Conservation (phyloP, 2,888 invertebrate genomes). For the Yponomeuta malinellus region DNA sequence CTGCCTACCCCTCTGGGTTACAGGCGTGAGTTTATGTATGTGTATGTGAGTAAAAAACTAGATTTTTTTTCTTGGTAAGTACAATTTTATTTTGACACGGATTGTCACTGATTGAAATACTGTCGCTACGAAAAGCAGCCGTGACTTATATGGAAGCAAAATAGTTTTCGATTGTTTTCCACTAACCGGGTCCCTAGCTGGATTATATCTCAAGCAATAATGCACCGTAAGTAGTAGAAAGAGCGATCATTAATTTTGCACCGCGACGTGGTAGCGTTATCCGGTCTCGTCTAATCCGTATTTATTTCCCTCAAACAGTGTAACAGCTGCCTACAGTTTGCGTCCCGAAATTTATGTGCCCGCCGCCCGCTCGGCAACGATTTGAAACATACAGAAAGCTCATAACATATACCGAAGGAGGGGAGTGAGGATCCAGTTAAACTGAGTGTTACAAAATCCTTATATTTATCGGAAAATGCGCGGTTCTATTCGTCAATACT, state of each 20-base stretch:
- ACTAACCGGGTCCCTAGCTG: not conserved
- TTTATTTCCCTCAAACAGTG: constrained; percentile 67
- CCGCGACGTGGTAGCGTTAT: constrained; percentile 9
- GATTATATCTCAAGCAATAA: not conserved
- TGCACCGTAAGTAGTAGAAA: constrained; percentile 9
- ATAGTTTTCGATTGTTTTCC: not conserved
- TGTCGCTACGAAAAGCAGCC: too few species aligned
- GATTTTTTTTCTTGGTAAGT: too few species aligned
- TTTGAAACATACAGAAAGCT: not conserved
- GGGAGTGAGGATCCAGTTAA: not conserved
- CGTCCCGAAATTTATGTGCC: constrained; percentile 62
- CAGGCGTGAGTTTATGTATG: too few species aligned
- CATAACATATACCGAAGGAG: not conserved
- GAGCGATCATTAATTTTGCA: constrained; percentile 53
- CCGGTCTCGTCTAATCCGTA: constrained; percentile 46
- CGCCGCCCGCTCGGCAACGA: constrained; percentile 35
- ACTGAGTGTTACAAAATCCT: too few species aligned
- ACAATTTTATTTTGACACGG: too few species aligned
- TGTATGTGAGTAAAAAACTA: too few species aligned
- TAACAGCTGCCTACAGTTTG: constrained; percentile 68
- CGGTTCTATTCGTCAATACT: too few species aligned
- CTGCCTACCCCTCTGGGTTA: too few species aligned
- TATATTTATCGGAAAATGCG: too few species aligned
- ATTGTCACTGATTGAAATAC: too few species aligned
- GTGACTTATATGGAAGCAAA: too few species aligned